Evolutionary conservation across 1,140 invertebrate genomes (phyloP), one percentile per base, ranked within the genome.

Genomic region (Sarcophaga bullata): DNA sequence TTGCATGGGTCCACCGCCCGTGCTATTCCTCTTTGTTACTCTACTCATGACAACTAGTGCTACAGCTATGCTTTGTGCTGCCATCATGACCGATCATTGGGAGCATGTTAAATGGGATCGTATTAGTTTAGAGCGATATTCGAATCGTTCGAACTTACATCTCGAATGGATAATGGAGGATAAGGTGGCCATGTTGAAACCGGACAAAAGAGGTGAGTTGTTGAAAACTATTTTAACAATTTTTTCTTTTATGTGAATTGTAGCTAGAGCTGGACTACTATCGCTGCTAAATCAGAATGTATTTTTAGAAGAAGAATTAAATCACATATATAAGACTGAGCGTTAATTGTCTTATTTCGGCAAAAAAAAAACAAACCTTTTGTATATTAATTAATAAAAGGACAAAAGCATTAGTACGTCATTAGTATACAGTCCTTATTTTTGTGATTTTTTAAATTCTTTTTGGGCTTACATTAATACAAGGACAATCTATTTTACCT

Each of bases 31-130:
- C 0, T 90, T 90, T 17, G 84, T 90, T 15, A 90, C 89, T 7
- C 84, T 90, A 25, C 83, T 90, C 10, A 88, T 93, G 84, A 94
- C 93, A 10, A 91, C 91, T 5, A 91, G 92, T 81, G 94, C 94
- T 3, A 95, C 95, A n/a, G 93, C 93, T 8, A 93, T 96, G 92
- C 90, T 97, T 17, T 95, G 95, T 85, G 93, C 93, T 3, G 95
- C 95, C 52, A 95, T 96, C 84, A 95, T 96, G 93, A 96, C 95
- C 37, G 95, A 96, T 86, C 94, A 96, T 87, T 97, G 95, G 96
- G 96, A 97, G 88, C 93, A 95, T 86, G 93, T 97, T 50, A 92
- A 91, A 49, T 96, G 95, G 95, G 93, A 96, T 87, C 92, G 91
- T 58, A 88, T 91, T 6, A 91, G 91, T 19, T 88, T 94, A 58